A percentile compares a stretch with the other conserved stretches of the same genome.
phyloP scores from a whole-genome alignment of 1,140 invertebrate genomes.

The Tyrophagus putrescentiae region DNA sequence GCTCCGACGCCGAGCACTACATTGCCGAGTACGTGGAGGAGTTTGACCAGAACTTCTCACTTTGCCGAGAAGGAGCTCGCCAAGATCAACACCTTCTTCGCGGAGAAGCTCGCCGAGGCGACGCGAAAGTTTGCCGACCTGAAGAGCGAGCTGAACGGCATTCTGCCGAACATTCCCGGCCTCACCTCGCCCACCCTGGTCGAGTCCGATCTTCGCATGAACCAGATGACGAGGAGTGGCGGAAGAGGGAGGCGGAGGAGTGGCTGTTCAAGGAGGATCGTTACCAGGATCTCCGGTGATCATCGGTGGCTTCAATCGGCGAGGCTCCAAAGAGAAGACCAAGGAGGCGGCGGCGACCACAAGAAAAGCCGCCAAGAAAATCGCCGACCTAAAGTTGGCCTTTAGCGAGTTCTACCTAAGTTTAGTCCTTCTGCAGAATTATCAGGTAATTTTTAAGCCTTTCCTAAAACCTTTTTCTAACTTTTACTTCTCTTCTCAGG shows the following conservation, averaged over 20 bases:
- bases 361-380: conserved; percentile 41
- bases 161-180: conserved; percentile 25
- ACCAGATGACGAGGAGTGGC: background rate
- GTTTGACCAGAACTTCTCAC: conserved; percentile 88
- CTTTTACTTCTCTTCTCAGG: too few relatives aligned
- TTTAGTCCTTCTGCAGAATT: conserved; percentile 66
- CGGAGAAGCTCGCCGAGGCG: conserved; percentile 93
- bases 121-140: conserved; percentile 81
- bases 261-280: background rate
- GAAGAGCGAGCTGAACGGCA: conserved; percentile 65
- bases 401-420: conserved; percentile 99
- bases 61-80: conserved; percentile 86
- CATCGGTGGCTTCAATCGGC: conserved; percentile 2
- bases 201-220: conserved; percentile 3
- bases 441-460: too few relatives aligned
- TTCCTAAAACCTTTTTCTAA: too few relatives aligned
- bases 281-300: background rate
- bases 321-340: background rate
- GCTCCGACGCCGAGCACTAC: background rate
- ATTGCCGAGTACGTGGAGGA: conserved; percentile 10
- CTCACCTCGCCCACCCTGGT: background rate
- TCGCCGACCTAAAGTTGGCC: conserved; percentile 87
- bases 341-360: conserved; percentile 19
- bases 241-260: background rate
- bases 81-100: conserved; percentile 87